Percentiles rank a stretch among this genome's conserved stretches.
Conservation (phyloP, 2,888 invertebrate species). For the Zootermopsis nevadensis region DNA sequence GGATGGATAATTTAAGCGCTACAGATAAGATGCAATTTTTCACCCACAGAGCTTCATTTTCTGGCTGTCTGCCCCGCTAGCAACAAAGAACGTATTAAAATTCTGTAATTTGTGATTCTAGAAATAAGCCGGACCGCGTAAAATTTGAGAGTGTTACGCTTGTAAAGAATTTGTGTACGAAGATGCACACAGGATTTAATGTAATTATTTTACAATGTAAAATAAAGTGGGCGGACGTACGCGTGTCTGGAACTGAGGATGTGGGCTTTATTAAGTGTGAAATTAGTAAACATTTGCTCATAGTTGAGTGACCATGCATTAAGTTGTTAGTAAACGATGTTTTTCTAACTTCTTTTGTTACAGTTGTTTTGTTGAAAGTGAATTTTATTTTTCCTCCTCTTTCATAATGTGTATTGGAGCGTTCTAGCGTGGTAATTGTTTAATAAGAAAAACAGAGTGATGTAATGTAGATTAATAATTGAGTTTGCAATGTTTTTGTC, state of each 20-base stretch:
- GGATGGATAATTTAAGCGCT: too few species aligned
- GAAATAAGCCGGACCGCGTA: too few species aligned
- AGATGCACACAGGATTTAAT: too few species aligned
- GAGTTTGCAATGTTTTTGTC: not conserved
- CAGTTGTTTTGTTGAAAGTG: not conserved
- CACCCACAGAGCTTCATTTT: too few species aligned
- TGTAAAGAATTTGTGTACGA: too few species aligned
- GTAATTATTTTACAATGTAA: not conserved
- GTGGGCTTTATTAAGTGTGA: too few species aligned
- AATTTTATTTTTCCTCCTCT: not conserved
- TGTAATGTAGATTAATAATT: constrained; percentile 14
- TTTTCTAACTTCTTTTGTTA: constrained; percentile 20
- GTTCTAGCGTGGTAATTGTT: not conserved
- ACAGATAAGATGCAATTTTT: too few species aligned
- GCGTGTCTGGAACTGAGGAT: too few species aligned
- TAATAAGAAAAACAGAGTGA: not conserved
- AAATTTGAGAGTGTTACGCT: too few species aligned
- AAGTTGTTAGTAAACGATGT: not conserved
- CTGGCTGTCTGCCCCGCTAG: too few species aligned
- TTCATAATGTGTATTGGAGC: not conserved
- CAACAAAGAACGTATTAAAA: too few species aligned
- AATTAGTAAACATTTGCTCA: not conserved
- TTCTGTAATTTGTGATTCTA: too few species aligned
- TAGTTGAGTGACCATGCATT: constrained; percentile 3
- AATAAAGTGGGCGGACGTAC: not conserved